Base-by-base conservation (phyloP, 2,113 vertebrate genomes). In the Pollachius pollachius region DNA sequence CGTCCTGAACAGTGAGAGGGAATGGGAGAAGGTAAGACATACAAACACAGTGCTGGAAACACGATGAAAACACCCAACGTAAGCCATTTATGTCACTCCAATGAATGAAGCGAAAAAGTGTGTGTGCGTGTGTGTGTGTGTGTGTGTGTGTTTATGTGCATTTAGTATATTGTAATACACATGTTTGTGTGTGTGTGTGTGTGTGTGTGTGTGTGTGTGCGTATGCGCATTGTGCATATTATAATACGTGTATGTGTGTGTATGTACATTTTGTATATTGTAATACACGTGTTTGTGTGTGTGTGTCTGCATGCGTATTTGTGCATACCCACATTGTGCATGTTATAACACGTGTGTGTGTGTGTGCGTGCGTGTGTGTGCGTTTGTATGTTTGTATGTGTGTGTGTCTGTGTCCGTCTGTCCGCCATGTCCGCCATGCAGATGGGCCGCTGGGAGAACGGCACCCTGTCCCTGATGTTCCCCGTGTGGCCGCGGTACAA, bases 381-480 rank as follows among this genome's bases (percentile, higher is more conserved):
- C 4, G 27, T 27, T 27, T 27, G 4, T 4, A 27, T 4, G 27
- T 27, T 2, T 27, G 27, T 2, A 4, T 27, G 27, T 19, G 16
- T 66, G 19, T 65, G 64, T 71, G 67, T 70, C 68, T 72, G 34
- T 69, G 60, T 83, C 54, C 68, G 60, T 76, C 63, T 69, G 1
- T 71, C 60, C 77, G 70, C 77, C 75, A 11, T 62, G 68, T 15
- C 0, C 65, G 2, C n/a, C 25, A n/a, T 75, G 0, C 90, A 98
- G 97, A 96, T 98, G 90, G 97, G 96, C 9, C 96, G 95, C 60
- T 99, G 97, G 97, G 97, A 99, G 82, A 98, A 98, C 74, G 94
- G 94, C 67, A 94, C 93, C 0, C 67, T 99, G 85, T 92, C 90
- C 52, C 84, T 98, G 70, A 95, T 95, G 86, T 97, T 98, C 17